Evolutionary conservation across 2,113 vertebrate species (phyloP), one percentile per base, ranked within the genome.

Genomic region (Urocitellus parryii): DNA sequence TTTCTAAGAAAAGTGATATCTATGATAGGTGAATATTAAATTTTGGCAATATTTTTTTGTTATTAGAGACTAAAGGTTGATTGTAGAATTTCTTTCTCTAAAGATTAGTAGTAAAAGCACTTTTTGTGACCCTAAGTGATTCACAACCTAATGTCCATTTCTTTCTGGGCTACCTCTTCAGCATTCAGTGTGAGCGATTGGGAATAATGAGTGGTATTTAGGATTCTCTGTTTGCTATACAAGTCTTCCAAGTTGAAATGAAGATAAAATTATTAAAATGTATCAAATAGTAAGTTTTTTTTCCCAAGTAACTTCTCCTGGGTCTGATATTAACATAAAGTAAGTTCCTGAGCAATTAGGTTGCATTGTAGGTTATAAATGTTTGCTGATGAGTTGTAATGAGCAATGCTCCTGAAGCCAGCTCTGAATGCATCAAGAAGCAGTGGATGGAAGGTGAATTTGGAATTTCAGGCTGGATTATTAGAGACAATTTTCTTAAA

Each of bases 241-340:
- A 8, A 53, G 34, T 22, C 17, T 32, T 61, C 74, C 18, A 4
- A 48, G 29, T 56, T 86, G 91, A 96, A 70, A 85, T 13, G 79
- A 4, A 27, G 34, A 80, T 4, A 72, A 63, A 29, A 32, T 90
- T 29, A 87, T 87, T 90, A 68, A 95, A 92, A 84, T 77, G 5
- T 32, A 56, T 51, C 6, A 58, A 78, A 70, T 29, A 72, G 8
- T 92, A 58, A 51, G 9, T 12, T 63, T 92, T 93, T 25, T 8
- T 63, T 93, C 8, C 56, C 34, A 0, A 9, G 12, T 92, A 56
- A 18, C 16, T 73, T 25, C 77, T 81, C 53, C 56, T 73, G 53
- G n/a, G 17, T 82, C 22, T 88, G 73, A 88, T 73, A 88, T n/a
- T 65, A 42, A 67, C 16, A 72, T 94, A 81, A 68, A 76, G 82